Base-by-base conservation (phyloP, 1,140 invertebrate species). In the Heliconius nattereri region DNA sequence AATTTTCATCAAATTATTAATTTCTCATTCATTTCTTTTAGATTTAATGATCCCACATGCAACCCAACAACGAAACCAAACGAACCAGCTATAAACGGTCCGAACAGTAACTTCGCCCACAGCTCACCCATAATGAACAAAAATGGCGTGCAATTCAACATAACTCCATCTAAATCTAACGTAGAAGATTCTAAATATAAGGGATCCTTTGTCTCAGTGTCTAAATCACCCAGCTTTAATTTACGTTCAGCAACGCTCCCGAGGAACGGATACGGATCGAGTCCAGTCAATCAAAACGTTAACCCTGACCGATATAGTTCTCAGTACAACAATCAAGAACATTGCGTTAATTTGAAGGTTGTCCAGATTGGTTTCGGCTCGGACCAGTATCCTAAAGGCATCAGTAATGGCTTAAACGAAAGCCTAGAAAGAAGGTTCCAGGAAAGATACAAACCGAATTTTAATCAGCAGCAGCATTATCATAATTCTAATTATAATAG, bases 1-100 rank as follows among this genome's bases (percentile, higher is more conserved):
- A 45, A 23, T 70, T 70, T 70, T 32, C 16, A n/a, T 57, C 2
- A 57, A 57, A 57, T 52, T 7, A 20, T 52, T 19, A 52, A 19
- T 20, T 19, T 52, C 7, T 20, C 49, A 45, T 35, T 52, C 7
- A 52, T 19, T 52, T 7, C 32, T 85, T 96, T 95, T 89, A 96
- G 96, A 49, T 97, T 96, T 85, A 97, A 97, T 82, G 96, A 97
- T 89, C 96, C 96, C 29, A 96, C 95, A 2, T 96, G 95, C 79
- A 95, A 94, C 85, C 90, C 92, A 11, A 87, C 89, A 73, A 85
- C 88, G 29, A 90, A 90, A 80, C 87, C 83, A 71, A 90, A 78
- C 78, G 82, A 83, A 60, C 75, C 84, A 13, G 76, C 86, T 19
- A 79, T 86, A 29, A 93, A 91, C 76, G 90, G 88, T 37, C 87